phyloP scores from a whole-genome alignment of 1,140 invertebrate species.

The Macrocentrus cingulum region DNA sequence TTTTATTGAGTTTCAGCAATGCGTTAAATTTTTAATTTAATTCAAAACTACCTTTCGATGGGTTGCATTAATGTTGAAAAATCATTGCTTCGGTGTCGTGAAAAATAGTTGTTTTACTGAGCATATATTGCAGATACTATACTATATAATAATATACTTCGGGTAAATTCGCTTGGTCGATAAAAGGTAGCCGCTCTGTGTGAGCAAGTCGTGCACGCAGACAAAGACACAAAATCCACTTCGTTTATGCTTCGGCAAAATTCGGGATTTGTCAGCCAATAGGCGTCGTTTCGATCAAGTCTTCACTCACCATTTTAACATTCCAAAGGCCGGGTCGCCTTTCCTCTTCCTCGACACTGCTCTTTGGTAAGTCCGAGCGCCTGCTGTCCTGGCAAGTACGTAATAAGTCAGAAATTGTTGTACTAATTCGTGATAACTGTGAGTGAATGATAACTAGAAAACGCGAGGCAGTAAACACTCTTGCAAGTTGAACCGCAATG shows the following conservation, averaged over 20 bases:
- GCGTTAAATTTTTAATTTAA: no score
- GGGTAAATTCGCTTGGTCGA: constrained; percentile 57
- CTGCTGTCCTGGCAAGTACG: constrained; percentile 33
- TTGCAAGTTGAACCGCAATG: not conserved
- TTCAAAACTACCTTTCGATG: not conserved
- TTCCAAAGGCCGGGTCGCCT: constrained; percentile 67
- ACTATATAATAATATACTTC: constrained; percentile 32
- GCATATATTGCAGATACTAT: constrained; percentile 11
- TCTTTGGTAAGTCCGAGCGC: constrained; percentile 64
- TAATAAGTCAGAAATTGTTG: constrained; percentile 20
- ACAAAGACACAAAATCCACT: constrained; percentile 38
- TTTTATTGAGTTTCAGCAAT: no score
- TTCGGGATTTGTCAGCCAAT: constrained; percentile 21
- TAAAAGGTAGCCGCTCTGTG: constrained; percentile 38
- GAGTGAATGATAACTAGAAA: not conserved
- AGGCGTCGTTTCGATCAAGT: constrained; percentile 28
- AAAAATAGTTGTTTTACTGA: constrained; percentile 25
- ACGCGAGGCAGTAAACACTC: not conserved
- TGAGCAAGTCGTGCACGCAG: no score
- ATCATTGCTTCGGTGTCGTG: not conserved
- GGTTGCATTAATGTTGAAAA: not conserved
- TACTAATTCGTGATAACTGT: constrained; percentile 2
- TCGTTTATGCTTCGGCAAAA: constrained; percentile 25
- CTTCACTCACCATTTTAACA: constrained; percentile 64
- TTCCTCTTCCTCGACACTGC: constrained; percentile 60